Base-by-base conservation (phyloP, 2,113 vertebrate species). In the Varanus komodoensis region DNA sequence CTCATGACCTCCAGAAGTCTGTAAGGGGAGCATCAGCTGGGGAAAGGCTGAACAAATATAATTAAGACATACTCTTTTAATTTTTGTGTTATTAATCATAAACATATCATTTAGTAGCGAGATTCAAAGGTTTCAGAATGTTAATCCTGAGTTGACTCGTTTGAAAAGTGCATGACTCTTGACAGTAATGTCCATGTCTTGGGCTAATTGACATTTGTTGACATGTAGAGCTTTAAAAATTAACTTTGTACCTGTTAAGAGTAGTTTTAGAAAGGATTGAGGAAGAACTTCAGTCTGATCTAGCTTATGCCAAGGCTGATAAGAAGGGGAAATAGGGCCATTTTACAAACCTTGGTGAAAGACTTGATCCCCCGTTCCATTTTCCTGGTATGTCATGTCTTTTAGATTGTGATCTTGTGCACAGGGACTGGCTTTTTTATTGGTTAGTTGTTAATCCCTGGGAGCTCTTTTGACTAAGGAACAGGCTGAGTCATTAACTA, bases 101-200 rank as follows among this genome's bases (percentile, higher is more conserved):
- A 82, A 64, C 57, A 12, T 21, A 82, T 50, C n/a, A 61, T 82
- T 64, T 82, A 61, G 17, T 82, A 82, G 11, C 15, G 12, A 82
- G n/a, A 34, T 64, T 25, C 25, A 29, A 38, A 64, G 8, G 32
- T n/a, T 61, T 91, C 92, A 84, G 27, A 68, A 83, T 34, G 0
- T 90, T 90, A 29, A 48, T 93, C 92, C 54, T 11, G 89, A 87
- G 17, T 84, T 90, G 44, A 21, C 92, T 90, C 71, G 84, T 94
- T 92, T 93, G 82, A 0, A 4, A 87, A 91, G 90, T 21, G 21
- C 50, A 68, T 11, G 6, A 1, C 84, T 29, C 2, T 5, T 81
- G 19, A 73, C 23, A 29, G 27, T 25, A 64, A n/a, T 25, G 61
- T 34, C 67, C n/a, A 68, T 48, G 57, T 86, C 27, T 27, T 32